Evolutionary conservation across 2,888 invertebrate species (phyloP), one percentile per base, ranked within the genome.

Genomic region (Drosophila barbarae): DNA sequence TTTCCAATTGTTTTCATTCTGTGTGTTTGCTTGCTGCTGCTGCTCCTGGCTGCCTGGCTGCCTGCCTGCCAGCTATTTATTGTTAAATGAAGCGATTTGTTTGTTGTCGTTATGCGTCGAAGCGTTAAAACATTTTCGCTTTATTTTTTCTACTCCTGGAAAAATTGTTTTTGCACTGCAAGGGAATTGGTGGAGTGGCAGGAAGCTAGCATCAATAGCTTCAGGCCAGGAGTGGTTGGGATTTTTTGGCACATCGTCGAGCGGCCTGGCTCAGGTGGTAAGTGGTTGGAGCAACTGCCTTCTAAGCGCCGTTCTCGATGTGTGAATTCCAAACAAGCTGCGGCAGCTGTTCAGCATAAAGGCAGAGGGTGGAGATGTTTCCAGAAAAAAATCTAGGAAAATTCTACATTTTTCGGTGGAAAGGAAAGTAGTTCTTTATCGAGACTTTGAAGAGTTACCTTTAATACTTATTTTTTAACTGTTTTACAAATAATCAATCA

Each of bases 71-170:
- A 86, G 87, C 82, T 84, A 86, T 87, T 86, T 86, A 87, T 85
- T 86, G 86, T 84, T 87, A 86, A 87, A 87, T 87, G 87, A 87
- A 86, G 87, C 87, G 84, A 80, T 77, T 86, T 82, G 81, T 85
- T 84, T 87, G 87, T 86, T 87, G 82, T 75, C 82, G 77, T 86
- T 82, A 84, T 77, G 80, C 85, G 74, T 58, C 80, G 77, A 71
- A 82, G 87, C 86, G 84, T 87, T 86, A 86, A 86, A 87, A 86
- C 81, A 83, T 80, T 83, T 85, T 83, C 83, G 76, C 83, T 83
- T 80, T 80, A 79, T 82, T 84, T 82, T 83, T 84, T 77, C 71
- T 74, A 49, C 68, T 63, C 55, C 54, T 72, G 67, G 70, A 83
- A 83, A 68, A 83, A 63, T 77, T 79, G 73, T 75, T 74, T 84